These are phyloP conservation scores for Tineola bisselliella DNA, from an alignment of 2,888 invertebrate species.

Conservation along the genomic window DNA sequence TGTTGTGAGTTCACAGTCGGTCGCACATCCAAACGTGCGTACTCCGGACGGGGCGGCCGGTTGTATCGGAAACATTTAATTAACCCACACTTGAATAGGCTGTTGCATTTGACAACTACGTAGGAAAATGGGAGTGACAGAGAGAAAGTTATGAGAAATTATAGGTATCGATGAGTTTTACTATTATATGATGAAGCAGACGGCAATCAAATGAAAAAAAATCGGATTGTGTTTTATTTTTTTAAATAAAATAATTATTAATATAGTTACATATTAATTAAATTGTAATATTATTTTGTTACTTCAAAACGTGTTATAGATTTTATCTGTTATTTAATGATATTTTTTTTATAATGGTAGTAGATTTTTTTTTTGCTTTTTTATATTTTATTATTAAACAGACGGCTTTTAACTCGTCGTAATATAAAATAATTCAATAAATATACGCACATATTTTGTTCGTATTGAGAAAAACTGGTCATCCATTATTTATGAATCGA, in stretches of 20 bases:
- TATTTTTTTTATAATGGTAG: too few species aligned
- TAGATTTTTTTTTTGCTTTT: too few species aligned
- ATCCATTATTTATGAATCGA: conserved; percentile 30
- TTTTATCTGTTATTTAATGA: too few species aligned
- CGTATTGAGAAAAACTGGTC: not conserved
- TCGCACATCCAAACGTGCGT: conserved; percentile 27
- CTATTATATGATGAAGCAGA: too few species aligned
- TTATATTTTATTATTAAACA: too few species aligned
- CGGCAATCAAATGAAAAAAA: too few species aligned
- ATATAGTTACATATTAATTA: too few species aligned
- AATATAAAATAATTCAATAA: not conserved
- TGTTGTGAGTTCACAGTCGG: conserved; percentile 29
- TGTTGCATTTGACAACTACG: conserved; percentile 10
- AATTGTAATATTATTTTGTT: too few species aligned
- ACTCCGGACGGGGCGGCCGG: not conserved
- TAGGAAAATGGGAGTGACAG: not conserved
- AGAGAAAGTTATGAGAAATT: not conserved
- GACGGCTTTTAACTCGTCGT: not conserved
- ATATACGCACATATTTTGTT: not conserved
- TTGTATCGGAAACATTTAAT: conserved; percentile 9
- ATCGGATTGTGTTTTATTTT: too few species aligned
- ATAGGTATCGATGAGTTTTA: too few species aligned
- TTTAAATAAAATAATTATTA: too few species aligned
- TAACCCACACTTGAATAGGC: conserved; percentile 9
- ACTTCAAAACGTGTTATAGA: too few species aligned